Base-by-base conservation (phyloP, 2,888 invertebrate species). In the Phengaris alcon region DNA sequence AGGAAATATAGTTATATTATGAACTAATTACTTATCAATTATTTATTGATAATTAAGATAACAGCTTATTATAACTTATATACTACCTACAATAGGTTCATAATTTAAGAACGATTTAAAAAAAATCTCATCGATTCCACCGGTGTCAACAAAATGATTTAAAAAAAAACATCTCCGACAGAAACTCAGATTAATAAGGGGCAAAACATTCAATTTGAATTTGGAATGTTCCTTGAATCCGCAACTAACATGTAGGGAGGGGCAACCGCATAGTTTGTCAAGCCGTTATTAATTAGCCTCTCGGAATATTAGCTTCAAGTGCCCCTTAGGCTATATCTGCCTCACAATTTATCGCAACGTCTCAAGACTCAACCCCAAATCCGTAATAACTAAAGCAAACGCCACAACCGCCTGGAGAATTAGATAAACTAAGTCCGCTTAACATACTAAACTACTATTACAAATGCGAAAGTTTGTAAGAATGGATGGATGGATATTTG, bases 271-370 rank as follows among this genome's bases (percentile, higher is more conserved):
- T 83, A 88, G 86, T 89, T 89, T 89, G 88, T 87, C 89, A 88
- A 88, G 84, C 85, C 84, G 82, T 86, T 88, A 88, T 89, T 89
- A 89, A 89, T 89, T 87, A 86, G 86, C 85, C 79, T 80, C 78
- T 79, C 78, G 78, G 79, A 48, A 69, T 68, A 48, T 69, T 70
- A 70, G 51, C 51, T 51, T 51, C 15, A 12, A 70, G 51, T 51
- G 70, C 70, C 51, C 70, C 70, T 51, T 8, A 48, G 51, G 70
- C 51, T 51, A 46, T n/a, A 55, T n/a, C 55, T 0, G n/a, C 51
- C 68, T 69, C 35, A 70, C 70, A 70, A 70, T 70, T 70, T 51
- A 70, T 70, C 51, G 51, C 22, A 35, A 35, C 35, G 44, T 64
- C 64, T 64, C 52, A 52, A 52, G 52, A 12, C 52, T 52, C 64